A percentile compares a stretch with the other conserved stretches of the same genome.
Conservation (phyloP, 2,888 invertebrate genomes). For the Hyposoter dolosus region DNA sequence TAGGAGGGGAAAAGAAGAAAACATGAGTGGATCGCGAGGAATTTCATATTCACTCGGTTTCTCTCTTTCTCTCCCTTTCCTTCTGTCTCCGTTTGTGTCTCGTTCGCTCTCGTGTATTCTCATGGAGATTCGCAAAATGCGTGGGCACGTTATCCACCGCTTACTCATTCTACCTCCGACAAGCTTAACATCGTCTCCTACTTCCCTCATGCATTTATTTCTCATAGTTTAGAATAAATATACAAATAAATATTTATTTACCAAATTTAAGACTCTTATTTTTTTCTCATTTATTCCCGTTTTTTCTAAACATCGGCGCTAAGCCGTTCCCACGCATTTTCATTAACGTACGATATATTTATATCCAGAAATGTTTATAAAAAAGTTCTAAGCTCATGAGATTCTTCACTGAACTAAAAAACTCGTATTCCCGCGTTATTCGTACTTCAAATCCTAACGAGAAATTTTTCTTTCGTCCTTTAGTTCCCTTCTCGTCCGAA, state of each 20-base stretch:
- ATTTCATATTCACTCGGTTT: conserved; percentile 58
- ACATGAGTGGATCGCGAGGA: conserved; percentile 58
- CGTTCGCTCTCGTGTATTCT: conserved; percentile 34
- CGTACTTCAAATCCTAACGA: background rate
- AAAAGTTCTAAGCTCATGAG: background rate
- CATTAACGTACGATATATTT: conserved; percentile 1
- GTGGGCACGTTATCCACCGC: conserved; percentile 63
- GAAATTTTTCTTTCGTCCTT: background rate
- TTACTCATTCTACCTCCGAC: conserved; percentile 59
- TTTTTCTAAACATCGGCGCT: conserved; percentile 26
- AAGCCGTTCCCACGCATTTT: conserved; percentile 27
- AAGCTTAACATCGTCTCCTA: conserved; percentile 47
- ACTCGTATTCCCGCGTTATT: background rate
- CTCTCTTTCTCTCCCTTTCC: conserved; percentile 18
- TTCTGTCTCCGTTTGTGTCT: background rate
- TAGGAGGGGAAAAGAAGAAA: conserved; percentile 49
- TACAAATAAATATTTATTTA: conserved; percentile 49
- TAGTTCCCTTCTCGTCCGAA: background rate
- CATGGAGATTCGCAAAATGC: conserved; percentile 62
- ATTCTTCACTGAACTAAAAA: background rate
- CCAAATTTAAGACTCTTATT: background rate
- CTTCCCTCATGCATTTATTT: conserved; percentile 31
- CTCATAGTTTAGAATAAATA: conserved; percentile 50
- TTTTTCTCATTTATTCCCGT: conserved; percentile 9
- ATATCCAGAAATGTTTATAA: conserved; percentile 7